phyloP scores from a whole-genome alignment of 2,888 invertebrate species.

The Erannis defoliaria region DNA sequence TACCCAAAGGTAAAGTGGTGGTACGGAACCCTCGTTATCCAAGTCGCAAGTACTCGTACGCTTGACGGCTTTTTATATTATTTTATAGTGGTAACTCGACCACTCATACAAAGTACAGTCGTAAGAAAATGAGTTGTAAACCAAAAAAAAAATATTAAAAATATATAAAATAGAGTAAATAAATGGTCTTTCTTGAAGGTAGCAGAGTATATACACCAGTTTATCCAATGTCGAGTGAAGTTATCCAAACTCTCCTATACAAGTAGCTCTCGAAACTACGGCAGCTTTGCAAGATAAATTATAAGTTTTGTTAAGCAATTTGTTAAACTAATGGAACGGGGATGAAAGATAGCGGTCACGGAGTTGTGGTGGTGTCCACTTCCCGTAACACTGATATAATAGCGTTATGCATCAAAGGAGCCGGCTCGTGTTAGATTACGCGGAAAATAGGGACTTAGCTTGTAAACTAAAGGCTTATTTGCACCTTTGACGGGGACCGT shows the following conservation, averaged over 20 bases:
- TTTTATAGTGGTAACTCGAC: too few species aligned
- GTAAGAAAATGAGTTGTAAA: too few species aligned
- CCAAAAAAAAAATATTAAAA: too few species aligned
- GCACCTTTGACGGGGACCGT: conserved; percentile 17
- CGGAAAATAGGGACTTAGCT: conserved; percentile 40
- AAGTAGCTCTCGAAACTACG: conserved; percentile 4
- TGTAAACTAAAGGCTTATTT: conserved; percentile 38
- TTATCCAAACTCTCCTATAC: conserved; percentile 14
- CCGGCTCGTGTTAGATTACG: conserved; percentile 25
- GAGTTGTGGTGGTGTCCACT: conserved; percentile 64
- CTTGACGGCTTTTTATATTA: too few species aligned
- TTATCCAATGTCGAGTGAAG: not conserved
- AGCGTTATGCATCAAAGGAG: conserved; percentile 55
- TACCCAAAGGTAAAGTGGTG: too few species aligned
- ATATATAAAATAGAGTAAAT: too few species aligned
- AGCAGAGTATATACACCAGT: too few species aligned
- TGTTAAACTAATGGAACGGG: conserved; percentile 69
- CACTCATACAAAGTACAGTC: too few species aligned
- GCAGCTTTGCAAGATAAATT: conserved; percentile 20
- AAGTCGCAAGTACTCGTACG: too few species aligned
- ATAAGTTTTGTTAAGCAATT: conserved; percentile 60
- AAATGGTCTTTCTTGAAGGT: too few species aligned
- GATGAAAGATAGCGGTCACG: conserved; percentile 66
- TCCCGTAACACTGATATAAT: conserved; percentile 64
- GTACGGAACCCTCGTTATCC: too few species aligned